Evolutionary conservation across 2,113 vertebrate genomes (phyloP).

Genomic region (human): DNA sequence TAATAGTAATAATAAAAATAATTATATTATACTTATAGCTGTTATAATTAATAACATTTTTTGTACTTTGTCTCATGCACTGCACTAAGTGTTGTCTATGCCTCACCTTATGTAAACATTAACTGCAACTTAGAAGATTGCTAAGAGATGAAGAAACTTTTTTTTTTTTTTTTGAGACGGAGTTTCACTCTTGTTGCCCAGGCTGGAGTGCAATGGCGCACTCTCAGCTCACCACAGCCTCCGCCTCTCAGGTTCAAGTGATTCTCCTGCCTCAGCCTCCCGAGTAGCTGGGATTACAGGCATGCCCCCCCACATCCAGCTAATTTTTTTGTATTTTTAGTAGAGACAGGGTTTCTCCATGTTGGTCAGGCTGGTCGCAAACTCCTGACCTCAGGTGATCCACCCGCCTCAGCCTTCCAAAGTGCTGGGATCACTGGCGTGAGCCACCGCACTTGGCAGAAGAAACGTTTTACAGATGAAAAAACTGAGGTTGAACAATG

Average conservation of each 20-base stretch:
- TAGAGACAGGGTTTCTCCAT: no score
- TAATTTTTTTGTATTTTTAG: no score
- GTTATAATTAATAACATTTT: not conserved
- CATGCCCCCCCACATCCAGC: rapidly evolving
- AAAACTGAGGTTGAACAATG: not conserved
- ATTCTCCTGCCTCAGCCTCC: no score
- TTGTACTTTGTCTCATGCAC: not conserved
- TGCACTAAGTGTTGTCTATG: not conserved
- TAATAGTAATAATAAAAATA: not conserved
- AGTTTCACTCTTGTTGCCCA: no score
- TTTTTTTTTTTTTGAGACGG: not conserved
- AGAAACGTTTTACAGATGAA: not conserved
- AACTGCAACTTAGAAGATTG: not conserved
- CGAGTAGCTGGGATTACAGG: no score
- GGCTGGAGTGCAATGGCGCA: no score
- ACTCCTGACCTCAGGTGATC: no score
- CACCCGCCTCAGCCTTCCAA: no score
- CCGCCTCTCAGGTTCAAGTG: no score
- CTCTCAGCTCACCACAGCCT: no score
- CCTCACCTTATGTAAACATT: not conserved
- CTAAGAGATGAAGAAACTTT: not conserved
- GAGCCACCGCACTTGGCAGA: not conserved
- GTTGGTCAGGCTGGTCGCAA: no score
- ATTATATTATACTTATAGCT: not conserved
- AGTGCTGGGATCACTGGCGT: no score